Evolutionary conservation across 1,140 invertebrate genomes (phyloP), one percentile per base, ranked within the genome.

Genomic region (Dendrolimus punctatus): DNA sequence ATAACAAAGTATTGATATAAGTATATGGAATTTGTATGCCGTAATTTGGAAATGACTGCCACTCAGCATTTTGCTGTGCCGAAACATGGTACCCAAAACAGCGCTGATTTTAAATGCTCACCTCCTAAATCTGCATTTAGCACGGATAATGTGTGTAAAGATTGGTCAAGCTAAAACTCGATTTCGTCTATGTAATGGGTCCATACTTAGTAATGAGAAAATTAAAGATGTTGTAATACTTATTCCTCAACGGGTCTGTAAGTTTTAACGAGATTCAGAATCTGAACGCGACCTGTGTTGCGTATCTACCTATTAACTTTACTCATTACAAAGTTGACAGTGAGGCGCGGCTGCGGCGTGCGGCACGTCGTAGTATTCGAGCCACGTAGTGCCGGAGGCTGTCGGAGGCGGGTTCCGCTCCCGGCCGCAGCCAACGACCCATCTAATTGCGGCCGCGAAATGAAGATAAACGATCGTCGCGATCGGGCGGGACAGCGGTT

Each of bases 391-490:
- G 73, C 62, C 62, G 64, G 67, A 64, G 66, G 63, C 68, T 56
- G 53, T 66, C 67, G 66, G 62, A 62, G 61, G 68, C 76, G 80
- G 44, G 51, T 42, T 42, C 49, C 51, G n/a, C 43, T 49, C 49
- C 49, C 56, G 56, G 60, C 71, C 79, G 84, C 85, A 86, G 81
- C 81, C 88, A 88, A 89, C 89, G 88, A 90, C 85, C 88, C 89
- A 87, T 90, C 88, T 90, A 90, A 90, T 90, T 90, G 89, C 83
- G 87, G 84, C 83, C 79, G 77, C 84, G 79, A 80, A 90, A 90
- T 90, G 89, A 90, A 88, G 87, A 88, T 87, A 87, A 86, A 88
- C 83, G 87, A 88, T 78, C 78, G 66, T 68, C 75, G 81, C 82
- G 80, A 88, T 87, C 78, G 87, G 85, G 64, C 75, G 73, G 73